Base-by-base conservation (phyloP, 2,888 invertebrate species). In the Drosophila robusta region DNA sequence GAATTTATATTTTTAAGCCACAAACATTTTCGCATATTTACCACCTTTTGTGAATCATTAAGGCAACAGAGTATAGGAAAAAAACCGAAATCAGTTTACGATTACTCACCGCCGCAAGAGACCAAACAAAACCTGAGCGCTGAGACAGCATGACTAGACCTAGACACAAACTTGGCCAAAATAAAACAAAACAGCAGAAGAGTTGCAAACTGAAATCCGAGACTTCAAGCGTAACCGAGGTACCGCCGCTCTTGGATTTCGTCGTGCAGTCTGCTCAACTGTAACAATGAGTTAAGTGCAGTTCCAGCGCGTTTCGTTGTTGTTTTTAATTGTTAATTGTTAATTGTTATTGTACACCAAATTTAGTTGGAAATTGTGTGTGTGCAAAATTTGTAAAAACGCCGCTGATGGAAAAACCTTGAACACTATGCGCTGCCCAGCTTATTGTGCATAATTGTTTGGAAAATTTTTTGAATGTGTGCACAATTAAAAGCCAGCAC, bases 211-310 rank as follows among this genome's bases (percentile, higher is more conserved):
- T 50, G 67, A 50, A 68, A 72, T 57, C 50, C n/a, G 69, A 74
- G 50, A 74, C 63, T 36, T 29, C 50, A 71, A 76, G 71, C 77
- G 72, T 46, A 71, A 58, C 72, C 29, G 7, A 61, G 45, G 34
- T 47, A 39, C 16, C 68, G 50, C 44, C 50, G 18, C 22, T 11
- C 12, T 34, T 34, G 34, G 34, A 12, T 34, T 11, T 34, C 34
- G 34, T 38, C 64, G 55, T 61, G 75, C 46, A 73, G 55, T 61
- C 61, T 61, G 63, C 68, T 79, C 86, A 79, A 79, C 73, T 76
- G 83, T 72, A 64, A 78, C 75, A 58, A 63, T 55, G 54, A 50
- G 49, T 62, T 70, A 76, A 82, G 68, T 84, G 81, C 85, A 87
- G 69, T 66, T 57, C 18, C 45, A 44, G 71, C 80, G 69, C 44